Evolutionary conservation across 2,888 invertebrate genomes (phyloP).

Genomic region (Ariolimax columbianus): DNA sequence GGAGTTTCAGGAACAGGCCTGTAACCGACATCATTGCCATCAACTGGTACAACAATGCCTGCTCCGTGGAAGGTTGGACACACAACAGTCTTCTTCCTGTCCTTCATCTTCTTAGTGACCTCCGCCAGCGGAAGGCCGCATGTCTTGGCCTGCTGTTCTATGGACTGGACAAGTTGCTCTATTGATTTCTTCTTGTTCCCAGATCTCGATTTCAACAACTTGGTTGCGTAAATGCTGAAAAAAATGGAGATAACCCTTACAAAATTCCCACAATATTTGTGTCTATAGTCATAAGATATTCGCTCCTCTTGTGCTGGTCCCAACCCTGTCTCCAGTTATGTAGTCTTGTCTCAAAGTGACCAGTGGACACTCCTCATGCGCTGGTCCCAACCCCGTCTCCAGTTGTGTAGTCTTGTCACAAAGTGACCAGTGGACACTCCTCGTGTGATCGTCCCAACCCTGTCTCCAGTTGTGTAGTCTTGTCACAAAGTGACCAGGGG

Average conservation of each 20-base stretch:
- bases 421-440: no score
- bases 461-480: no score
- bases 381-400: no score
- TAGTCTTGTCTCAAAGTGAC: no score
- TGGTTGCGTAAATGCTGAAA: constrained; percentile 69
- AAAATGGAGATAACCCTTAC: background rate
- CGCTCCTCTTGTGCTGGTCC: no score
- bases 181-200: constrained; percentile 57
- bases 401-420: no score
- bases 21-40: constrained; percentile 90
- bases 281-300: no score
- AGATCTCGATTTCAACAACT: constrained; percentile 59
- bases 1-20: constrained; percentile 84
- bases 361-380: no score
- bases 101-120: constrained; percentile 83
- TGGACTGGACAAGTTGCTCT: constrained; percentile 82
- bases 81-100: constrained; percentile 73
- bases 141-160: constrained; percentile 84
- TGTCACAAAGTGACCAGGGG: no score
- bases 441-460: no score
- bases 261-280: background rate
- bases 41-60: constrained; percentile 85
- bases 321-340: no score
- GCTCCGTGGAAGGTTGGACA: constrained; percentile 75
- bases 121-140: constrained; percentile 83